A percentile compares a stretch with the other conserved stretches of the same genome.
phyloP scores from a whole-genome alignment of 2,888 invertebrate species.

The Drosophila recens region DNA sequence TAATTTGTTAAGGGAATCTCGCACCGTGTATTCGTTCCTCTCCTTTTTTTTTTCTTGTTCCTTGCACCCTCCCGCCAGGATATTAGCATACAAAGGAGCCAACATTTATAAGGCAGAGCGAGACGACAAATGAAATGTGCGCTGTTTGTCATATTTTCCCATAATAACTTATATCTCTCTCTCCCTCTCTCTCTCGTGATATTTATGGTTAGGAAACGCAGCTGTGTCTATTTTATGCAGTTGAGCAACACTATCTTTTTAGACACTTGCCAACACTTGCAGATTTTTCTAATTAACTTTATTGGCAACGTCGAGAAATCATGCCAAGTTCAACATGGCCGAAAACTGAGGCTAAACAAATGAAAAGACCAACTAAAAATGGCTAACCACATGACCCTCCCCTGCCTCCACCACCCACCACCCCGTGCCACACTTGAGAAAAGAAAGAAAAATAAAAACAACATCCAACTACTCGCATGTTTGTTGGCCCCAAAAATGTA shows the following conservation, averaged over 20 bases:
- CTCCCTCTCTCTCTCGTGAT: neutral
- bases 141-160: constrained; percentile 80
- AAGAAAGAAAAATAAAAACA: neutral
- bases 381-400: constrained; percentile 57
- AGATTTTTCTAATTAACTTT: constrained; percentile 62
- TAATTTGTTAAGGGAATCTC: constrained; percentile 77
- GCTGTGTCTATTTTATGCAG: neutral
- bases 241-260: constrained; percentile 29
- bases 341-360: constrained; percentile 45
- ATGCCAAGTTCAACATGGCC: constrained; percentile 40
- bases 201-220: neutral
- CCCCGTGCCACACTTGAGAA: neutral
- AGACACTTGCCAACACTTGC: constrained; percentile 22
- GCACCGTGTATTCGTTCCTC: constrained; percentile 16
- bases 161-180: constrained; percentile 78
- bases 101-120: constrained; percentile 50
- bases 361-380: constrained; percentile 61
- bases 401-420: neutral
- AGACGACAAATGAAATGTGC: constrained; percentile 66
- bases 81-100: constrained; percentile 81
- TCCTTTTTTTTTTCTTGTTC: constrained; percentile 2
- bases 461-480: constrained; percentile 47
- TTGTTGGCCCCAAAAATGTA: constrained; percentile 53
- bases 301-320: constrained; percentile 52
- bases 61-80: constrained; percentile 36